Percentiles rank a stretch among this genome's conserved stretches.
Evolutionary conservation across 2,113 vertebrate genomes (phyloP).

Genomic region (Xyrauchen texanus): DNA sequence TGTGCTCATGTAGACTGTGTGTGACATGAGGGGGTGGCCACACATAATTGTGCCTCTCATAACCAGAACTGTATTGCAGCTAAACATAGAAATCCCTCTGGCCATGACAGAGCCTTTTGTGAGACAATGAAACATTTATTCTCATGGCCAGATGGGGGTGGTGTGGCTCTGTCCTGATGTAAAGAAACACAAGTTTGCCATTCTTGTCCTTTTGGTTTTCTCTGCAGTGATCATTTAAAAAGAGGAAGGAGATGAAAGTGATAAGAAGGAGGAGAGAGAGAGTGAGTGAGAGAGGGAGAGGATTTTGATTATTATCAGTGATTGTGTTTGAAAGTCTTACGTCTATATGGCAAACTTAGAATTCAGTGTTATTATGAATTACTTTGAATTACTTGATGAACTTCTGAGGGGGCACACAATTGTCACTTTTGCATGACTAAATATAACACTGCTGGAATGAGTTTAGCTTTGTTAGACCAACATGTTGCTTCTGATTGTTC

Average conservation of each 20-base stretch:
- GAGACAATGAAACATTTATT: neutral
- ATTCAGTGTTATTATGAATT: no score
- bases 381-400: no score
- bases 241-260: constrained; percentile 51
- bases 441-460: no score
- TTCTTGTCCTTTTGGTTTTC: constrained; percentile 37
- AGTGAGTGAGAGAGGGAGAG: no score
- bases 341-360: no score
- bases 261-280: neutral
- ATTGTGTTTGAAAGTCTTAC: constrained; percentile 11
- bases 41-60: constrained; percentile 56
- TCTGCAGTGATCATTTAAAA: constrained; percentile 64
- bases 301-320: neutral
- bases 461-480: no score
- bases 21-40: neutral
- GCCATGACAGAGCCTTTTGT: constrained; percentile 1
- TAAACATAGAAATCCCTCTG: constrained; percentile 61
- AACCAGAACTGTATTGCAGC: constrained; percentile 51
- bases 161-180: constrained; percentile 65
- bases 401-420: no score
- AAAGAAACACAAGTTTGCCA: no score
- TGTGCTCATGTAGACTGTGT: constrained; percentile 36
- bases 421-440: no score
- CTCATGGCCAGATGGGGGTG: constrained; percentile 63
- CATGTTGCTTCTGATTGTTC: no score